Evolutionary conservation across 2,888 invertebrate genomes (phyloP).

Genomic region (Galerucella pusilla): DNA sequence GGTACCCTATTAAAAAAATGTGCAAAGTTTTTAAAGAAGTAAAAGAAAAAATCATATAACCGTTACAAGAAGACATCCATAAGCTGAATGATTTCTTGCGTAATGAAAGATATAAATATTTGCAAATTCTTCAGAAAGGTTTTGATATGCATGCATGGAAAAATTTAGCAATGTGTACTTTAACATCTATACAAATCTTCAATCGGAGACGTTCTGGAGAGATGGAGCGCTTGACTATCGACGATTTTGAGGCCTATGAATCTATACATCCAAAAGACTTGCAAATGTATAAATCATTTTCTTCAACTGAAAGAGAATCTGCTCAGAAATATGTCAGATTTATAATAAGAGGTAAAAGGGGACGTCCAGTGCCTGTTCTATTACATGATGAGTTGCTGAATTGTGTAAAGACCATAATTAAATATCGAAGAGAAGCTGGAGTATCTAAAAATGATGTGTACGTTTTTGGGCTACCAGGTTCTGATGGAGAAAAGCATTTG

Average conservation of each 20-base stretch:
- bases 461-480: conserved; percentile 17
- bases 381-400: conserved; percentile 18
- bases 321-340: conserved; percentile 27
- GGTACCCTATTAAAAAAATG: not conserved
- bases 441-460: conserved; percentile 12
- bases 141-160: conserved; percentile 27
- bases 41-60: conserved; percentile 18
- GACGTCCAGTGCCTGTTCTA: conserved; percentile 28
- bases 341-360: conserved; percentile 29
- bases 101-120: conserved; percentile 3
- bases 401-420: not conserved
- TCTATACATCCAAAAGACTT: conserved; percentile 32
- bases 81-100: conserved; percentile 19
- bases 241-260: conserved; percentile 32
- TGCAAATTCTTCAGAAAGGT: conserved; percentile 2
- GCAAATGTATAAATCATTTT: conserved; percentile 23
- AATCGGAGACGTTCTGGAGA: conserved; percentile 44
- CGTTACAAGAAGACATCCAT: conserved; percentile 16
- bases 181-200: conserved; percentile 42
- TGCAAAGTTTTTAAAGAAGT: conserved; percentile 16
- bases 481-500: conserved; percentile 14
- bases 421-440: conserved; percentile 18
- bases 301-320: conserved; percentile 6
- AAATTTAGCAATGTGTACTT: conserved; percentile 33
- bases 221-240: conserved; percentile 36